Evolutionary conservation across 1,140 invertebrate genomes (phyloP).

Genomic region (Zaprionus tsacasi): DNA sequence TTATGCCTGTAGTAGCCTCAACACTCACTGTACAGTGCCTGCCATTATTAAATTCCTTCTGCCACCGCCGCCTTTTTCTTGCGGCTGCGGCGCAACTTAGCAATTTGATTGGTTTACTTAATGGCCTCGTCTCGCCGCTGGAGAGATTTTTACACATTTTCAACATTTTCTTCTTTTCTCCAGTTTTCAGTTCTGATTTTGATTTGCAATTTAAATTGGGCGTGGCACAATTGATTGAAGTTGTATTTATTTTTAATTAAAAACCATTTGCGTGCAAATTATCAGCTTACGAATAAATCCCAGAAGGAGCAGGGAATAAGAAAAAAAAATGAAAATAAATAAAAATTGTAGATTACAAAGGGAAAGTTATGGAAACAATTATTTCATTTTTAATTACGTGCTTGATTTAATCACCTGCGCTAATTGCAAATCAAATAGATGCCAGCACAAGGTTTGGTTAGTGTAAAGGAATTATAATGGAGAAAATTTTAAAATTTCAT

Average conservation of each 20-base stretch:
- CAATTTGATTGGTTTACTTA: slow-evolving; percentile 79
- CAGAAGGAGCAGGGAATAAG: neutral
- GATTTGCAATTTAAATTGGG: slow-evolving; percentile 77
- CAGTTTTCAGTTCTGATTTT: slow-evolving; percentile 17
- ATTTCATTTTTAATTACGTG: slow-evolving; percentile 38
- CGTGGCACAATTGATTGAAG: slow-evolving; percentile 45
- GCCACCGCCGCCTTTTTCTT: slow-evolving; percentile 24
- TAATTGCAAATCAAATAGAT: neutral
- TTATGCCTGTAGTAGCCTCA: slow-evolving; percentile 38
- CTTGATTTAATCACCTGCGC: slow-evolving; percentile 22
- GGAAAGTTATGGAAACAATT: neutral
- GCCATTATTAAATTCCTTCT: slow-evolving; percentile 73
- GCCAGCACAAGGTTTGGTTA: too few species aligned
- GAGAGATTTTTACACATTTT: slow-evolving; percentile 26
- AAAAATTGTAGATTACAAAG: neutral
- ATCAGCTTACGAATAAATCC: slow-evolving; percentile 47
- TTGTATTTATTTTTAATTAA: slow-evolving; percentile 80
- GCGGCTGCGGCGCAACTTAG: slow-evolving; percentile 22
- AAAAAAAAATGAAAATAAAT: neutral
- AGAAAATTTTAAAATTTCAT: neutral
- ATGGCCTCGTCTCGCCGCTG: slow-evolving; percentile 55
- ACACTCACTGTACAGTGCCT: slow-evolving; percentile 6
- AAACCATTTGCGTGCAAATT: slow-evolving; percentile 68
- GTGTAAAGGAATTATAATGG: neutral
- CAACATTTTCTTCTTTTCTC: slow-evolving; percentile 27